Base-by-base conservation (phyloP, 2,888 invertebrate genomes). In the Melipona bicolor region DNA sequence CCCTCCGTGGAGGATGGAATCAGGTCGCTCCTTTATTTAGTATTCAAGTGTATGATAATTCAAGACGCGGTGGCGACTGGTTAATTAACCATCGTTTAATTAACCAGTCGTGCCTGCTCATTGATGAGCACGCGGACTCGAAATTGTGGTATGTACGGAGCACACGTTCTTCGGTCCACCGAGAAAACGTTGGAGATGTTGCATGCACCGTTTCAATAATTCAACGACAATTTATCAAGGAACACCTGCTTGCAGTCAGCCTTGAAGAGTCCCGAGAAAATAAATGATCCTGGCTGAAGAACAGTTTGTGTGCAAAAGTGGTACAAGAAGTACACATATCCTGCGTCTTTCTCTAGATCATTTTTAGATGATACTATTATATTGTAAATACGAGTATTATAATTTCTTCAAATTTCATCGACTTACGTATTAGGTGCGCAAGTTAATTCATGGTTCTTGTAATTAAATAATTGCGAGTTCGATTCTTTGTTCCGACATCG, bases 181-280 rank as follows among this genome's bases (percentile, higher is more conserved):
- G 15, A 3, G 43, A 24, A 65, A 15, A n/a, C 21, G n/a, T 9
- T 19, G 19, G 56, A 5, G 65, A 70, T 19, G 43, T 79, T 73
- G 73, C 36, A 74, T 71, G 75, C 50, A 17, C 50, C 50, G 56
- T 15, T 52, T 83, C 83, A 83, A 85, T 85, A 83, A 85, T 85
- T 85, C 80, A 80, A 17, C 50, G 13, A 67, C 77, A 70, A 83
- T 83, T 83, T 83, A 73, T 85, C 80, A 80, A 43, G 69, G n/a
- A 74, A 79, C 79, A 67, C 68, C 62, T 71, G 83, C 54, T 70
- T 15, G 56, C 76, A 24, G 84, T 36, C 72, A 84, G 74, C 59
- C 75, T 69, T 67, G 69, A 59, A 17, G 65, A 68, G 54, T 78
- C 32, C 6, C 69, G 9, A 32, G 64, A 36, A 50, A 52, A 84